These are phyloP conservation scores for Toxotes jaculatrix DNA, from an alignment of 2,113 vertebrate genomes.

Conservation along the genomic window DNA sequence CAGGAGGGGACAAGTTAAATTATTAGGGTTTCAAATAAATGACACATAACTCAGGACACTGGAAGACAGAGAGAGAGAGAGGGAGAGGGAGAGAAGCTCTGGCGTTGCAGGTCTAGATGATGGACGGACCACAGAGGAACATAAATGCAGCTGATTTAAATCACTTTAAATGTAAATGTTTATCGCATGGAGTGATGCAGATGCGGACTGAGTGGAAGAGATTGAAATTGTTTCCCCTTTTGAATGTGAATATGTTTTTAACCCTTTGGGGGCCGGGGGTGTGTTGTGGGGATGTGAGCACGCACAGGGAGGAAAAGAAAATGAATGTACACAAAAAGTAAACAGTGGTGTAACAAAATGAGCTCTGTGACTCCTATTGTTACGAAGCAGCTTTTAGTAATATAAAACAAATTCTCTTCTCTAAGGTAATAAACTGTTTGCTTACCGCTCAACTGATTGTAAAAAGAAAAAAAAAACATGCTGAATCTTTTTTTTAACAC, in stretches of 20 bases:
- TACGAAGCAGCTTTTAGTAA: not conserved
- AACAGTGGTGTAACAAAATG: not conserved
- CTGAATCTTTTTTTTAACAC: not conserved
- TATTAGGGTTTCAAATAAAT: slow-evolving; percentile 86
- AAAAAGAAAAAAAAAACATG: not conserved
- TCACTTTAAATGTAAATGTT: slow-evolving; percentile 89
- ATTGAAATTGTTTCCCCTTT: slow-evolving; percentile 77
- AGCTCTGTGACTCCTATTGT: not conserved
- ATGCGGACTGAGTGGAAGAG: slow-evolving; percentile 76
- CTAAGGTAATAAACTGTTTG: not conserved
- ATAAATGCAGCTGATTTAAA: slow-evolving; percentile 84
- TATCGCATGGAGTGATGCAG: slow-evolving; percentile 83
- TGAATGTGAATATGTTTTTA: slow-evolving; percentile 72
- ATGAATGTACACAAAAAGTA: slow-evolving; percentile 5
- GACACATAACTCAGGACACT: slow-evolving; percentile 83
- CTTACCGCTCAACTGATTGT: not conserved
- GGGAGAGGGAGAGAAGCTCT: slow-evolving; percentile 29
- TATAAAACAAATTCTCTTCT: not conserved
- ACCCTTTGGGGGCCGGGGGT: slow-evolving; percentile 26
- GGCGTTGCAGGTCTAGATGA: slow-evolving; percentile 73
- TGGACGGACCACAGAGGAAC: slow-evolving; percentile 80
- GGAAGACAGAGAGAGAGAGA: slow-evolving; percentile 46
- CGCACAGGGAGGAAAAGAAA: slow-evolving; percentile 3
- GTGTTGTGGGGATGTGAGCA: slow-evolving; percentile 1
- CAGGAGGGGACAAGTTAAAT: slow-evolving; percentile 78